These are phyloP conservation scores for Peromyscus leucopus DNA, from an alignment of 2,113 vertebrate species.

Conservation along the genomic window DNA sequence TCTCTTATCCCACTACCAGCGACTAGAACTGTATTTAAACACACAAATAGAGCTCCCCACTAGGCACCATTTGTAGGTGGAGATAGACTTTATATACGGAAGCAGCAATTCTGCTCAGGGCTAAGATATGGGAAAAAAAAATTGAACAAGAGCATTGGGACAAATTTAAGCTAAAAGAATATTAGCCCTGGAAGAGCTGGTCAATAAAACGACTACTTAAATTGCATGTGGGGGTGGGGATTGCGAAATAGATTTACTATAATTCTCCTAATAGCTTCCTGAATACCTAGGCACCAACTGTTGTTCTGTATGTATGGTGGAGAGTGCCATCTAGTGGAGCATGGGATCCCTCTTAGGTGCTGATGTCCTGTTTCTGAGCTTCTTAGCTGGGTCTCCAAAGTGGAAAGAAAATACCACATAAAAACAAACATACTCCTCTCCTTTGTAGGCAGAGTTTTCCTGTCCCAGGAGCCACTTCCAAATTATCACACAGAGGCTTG, in stretches of 20 bases:
- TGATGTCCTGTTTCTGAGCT: background rate
- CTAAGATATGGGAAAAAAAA: slow-evolving; percentile 14
- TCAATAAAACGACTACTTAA: background rate
- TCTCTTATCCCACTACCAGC: background rate
- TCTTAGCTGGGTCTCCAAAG: background rate
- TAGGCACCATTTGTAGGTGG: background rate
- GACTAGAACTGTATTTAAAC: background rate
- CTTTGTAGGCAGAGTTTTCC: too few species aligned
- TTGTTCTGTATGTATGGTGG: background rate
- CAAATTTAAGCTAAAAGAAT: background rate
- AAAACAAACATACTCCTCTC: background rate
- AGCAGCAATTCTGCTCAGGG: background rate
- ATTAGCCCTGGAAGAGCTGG: background rate
- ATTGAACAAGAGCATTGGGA: background rate
- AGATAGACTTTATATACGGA: background rate
- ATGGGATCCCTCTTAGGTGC: background rate
- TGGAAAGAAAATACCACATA: background rate
- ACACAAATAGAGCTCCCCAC: background rate
- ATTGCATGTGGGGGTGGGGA: background rate
- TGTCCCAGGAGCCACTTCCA: too few species aligned
- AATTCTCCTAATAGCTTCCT: background rate
- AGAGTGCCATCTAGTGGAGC: slow-evolving; percentile 47
- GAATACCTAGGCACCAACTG: background rate
- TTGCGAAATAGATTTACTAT: background rate
- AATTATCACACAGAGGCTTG: too few species aligned